Percentiles rank a stretch among this genome's conserved stretches.
phyloP scores from a whole-genome alignment of 2,113 vertebrate genomes.

The Aegotheles bennettii region DNA sequence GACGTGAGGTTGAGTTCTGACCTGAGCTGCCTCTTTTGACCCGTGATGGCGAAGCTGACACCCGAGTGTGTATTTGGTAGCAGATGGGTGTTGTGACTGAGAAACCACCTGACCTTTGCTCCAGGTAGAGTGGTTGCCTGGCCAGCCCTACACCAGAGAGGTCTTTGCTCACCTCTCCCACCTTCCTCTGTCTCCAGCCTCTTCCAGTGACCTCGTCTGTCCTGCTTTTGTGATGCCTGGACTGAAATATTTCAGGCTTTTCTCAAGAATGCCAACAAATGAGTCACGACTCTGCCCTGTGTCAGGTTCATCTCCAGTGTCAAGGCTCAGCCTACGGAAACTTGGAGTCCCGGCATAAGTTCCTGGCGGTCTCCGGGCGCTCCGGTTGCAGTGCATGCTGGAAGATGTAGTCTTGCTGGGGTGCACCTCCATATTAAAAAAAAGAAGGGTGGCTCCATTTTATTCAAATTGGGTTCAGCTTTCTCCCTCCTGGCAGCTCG shows the following conservation, averaged over 20 bases:
- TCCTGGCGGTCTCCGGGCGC: not conserved
- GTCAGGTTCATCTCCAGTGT: not conserved
- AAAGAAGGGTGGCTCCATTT: slow-evolving; percentile 31
- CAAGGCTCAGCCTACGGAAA: not conserved
- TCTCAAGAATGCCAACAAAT: not conserved
- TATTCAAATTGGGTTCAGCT: slow-evolving; percentile 23
- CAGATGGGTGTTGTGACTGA: not conserved
- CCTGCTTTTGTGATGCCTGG: not conserved
- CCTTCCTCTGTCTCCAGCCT: not conserved
- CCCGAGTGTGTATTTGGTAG: not conserved
- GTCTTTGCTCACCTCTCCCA: not conserved
- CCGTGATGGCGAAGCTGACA: not conserved
- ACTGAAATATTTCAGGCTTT: not conserved
- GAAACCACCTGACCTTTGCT: not conserved
- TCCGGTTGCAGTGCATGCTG: slow-evolving; percentile 34
- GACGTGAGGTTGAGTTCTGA: not conserved
- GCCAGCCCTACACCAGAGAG: not conserved
- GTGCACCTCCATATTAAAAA: slow-evolving; percentile 54
- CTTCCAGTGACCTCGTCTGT: not conserved
- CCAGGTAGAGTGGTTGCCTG: not conserved
- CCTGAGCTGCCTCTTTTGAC: not conserved
- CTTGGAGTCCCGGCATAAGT: not conserved
- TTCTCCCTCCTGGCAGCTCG: not conserved
- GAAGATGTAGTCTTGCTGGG: slow-evolving; percentile 45
- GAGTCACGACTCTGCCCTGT: not conserved